These are phyloP conservation scores for Hirtodrosophila alboralis DNA, from an alignment of 2,888 invertebrate species.

Conservation along the genomic window DNA sequence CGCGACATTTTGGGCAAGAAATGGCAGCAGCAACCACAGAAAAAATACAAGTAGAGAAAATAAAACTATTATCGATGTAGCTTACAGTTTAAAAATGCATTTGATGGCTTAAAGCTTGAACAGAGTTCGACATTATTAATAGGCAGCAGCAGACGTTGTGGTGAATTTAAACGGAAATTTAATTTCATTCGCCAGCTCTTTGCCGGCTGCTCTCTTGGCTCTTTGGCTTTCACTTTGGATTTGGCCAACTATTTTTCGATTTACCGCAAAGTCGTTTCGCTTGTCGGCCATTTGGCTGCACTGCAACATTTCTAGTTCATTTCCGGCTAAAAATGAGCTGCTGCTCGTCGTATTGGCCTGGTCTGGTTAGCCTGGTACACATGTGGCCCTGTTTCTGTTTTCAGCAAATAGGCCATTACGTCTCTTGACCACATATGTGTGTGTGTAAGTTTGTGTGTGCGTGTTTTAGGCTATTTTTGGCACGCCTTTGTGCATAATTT, in stretches of 20 bases:
- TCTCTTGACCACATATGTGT: conserved; percentile 17
- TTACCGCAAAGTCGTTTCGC: conserved; percentile 65
- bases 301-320: conserved; percentile 74
- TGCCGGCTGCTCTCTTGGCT: conserved; percentile 2
- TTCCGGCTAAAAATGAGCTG: conserved; percentile 77
- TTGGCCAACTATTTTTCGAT: conserved; percentile 68
- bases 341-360: conserved; percentile 34
- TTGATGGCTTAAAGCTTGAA: conserved; percentile 36
- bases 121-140: conserved; percentile 40
- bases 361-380: conserved; percentile 13
- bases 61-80: not conserved
- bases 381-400: conserved; percentile 35
- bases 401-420: conserved; percentile 11
- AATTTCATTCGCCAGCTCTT: conserved; percentile 61
- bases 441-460: conserved; percentile 6
- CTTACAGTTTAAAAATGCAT: conserved; percentile 33
- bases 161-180: conserved; percentile 71
- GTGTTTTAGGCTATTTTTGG: conserved; percentile 19
- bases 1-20: conserved; percentile 35
- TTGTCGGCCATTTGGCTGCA: conserved; percentile 47
- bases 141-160: conserved; percentile 32
- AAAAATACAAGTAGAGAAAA: not conserved
- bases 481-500: conserved; percentile 66
- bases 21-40: conserved; percentile 10
- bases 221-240: conserved; percentile 23